Percentiles rank a stretch among this genome's conserved stretches.
Conservation (phyloP, 2,113 vertebrate genomes). For the Gadus macrocephalus region DNA sequence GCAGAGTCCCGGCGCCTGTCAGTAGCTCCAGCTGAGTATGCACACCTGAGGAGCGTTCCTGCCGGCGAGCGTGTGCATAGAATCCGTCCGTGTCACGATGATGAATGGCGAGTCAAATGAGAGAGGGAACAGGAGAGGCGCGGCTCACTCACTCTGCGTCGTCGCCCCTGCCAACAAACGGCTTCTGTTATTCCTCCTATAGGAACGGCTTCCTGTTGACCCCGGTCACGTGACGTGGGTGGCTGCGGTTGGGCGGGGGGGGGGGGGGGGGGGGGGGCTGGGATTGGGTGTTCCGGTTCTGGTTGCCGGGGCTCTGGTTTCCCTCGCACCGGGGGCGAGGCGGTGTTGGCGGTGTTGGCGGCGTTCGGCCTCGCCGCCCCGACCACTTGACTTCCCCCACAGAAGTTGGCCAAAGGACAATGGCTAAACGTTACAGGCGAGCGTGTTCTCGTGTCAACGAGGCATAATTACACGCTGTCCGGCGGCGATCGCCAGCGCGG, state of each 20-base stretch:
- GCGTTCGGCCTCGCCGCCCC: constrained; percentile 21
- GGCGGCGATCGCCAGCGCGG: constrained; percentile 35
- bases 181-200: constrained; percentile 36
- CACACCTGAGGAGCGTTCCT: constrained; percentile 52
- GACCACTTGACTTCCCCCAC: constrained; percentile 34
- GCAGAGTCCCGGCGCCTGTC: constrained; percentile 27
- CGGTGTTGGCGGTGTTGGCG: constrained; percentile 8
- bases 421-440: constrained; percentile 40
- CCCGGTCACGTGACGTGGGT: constrained; percentile 52
- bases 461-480: constrained; percentile 51
- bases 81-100: constrained; percentile 44
- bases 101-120: constrained; percentile 50
- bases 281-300: constrained; percentile 41
- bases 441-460: constrained; percentile 36
- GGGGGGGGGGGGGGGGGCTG: neutral
- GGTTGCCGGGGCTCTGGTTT: constrained; percentile 48
- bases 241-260: constrained; percentile 20
- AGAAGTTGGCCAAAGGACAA: constrained; percentile 53
- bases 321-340: constrained; percentile 25
- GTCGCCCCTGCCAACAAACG: constrained; percentile 21
- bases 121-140: constrained; percentile 35
- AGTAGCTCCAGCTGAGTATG: constrained; percentile 41
- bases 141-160: constrained; percentile 28
- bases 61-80: constrained; percentile 2
- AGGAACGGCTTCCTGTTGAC: constrained; percentile 54